Percentiles rank a stretch among this genome's conserved stretches.
phyloP scores from a whole-genome alignment of 2,888 invertebrate species.

The Napeogenes inachia region DNA sequence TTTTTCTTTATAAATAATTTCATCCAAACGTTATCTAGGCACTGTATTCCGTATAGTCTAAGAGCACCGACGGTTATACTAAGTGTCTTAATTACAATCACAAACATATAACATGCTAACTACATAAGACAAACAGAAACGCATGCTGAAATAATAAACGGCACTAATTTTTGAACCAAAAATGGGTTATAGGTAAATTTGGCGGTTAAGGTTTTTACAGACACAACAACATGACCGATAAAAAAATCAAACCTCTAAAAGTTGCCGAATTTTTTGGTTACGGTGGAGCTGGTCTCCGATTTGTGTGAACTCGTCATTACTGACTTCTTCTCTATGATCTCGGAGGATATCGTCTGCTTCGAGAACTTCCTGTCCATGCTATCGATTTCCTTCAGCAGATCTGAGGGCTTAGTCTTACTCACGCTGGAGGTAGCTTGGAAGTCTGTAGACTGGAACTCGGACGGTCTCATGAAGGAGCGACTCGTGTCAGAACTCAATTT shows the following conservation, averaged over 20 bases:
- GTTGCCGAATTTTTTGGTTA: slow-evolving; percentile 76
- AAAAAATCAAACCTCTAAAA: slow-evolving; percentile 47
- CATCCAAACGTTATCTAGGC: slow-evolving; percentile 9
- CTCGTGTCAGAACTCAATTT: slow-evolving; percentile 71
- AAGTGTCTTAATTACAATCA: slow-evolving; percentile 9
- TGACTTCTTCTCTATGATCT: slow-evolving; percentile 82
- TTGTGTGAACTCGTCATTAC: slow-evolving; percentile 81
- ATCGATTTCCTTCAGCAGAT: slow-evolving; percentile 71
- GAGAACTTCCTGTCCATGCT: slow-evolving; percentile 81
- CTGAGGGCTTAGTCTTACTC: slow-evolving; percentile 56
- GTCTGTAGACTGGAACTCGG: slow-evolving; percentile 68
- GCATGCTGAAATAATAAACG: neutral
- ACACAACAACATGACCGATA: too few species aligned
- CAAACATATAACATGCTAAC: neutral
- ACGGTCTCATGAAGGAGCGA: slow-evolving; percentile 71
- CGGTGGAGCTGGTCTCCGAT: slow-evolving; percentile 75
- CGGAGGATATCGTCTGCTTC: slow-evolving; percentile 82
- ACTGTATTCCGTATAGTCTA: slow-evolving; percentile 12
- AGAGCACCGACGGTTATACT: slow-evolving; percentile 22
- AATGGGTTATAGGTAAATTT: too few species aligned
- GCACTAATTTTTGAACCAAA: neutral
- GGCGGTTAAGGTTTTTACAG: too few species aligned
- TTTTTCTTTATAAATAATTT: neutral
- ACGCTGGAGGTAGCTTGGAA: slow-evolving; percentile 51
- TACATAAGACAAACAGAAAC: neutral